Evolutionary conservation across 2,888 invertebrate genomes (phyloP), one percentile per base, ranked within the genome.

Genomic region (Drymonia ruficornis): DNA sequence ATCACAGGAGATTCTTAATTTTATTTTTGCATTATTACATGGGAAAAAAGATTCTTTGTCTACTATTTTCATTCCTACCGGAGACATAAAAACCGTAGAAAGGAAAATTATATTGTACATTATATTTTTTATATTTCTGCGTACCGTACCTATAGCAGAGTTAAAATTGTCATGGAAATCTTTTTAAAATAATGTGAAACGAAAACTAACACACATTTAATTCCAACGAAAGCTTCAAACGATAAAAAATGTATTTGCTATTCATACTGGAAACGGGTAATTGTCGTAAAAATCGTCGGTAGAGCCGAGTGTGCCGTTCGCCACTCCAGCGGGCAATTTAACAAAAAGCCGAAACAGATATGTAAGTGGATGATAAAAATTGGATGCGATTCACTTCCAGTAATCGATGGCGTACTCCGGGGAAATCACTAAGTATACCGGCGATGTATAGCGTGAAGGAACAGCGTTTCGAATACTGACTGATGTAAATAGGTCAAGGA

Each of bases 301-400:
- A 62, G 55, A 73, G 60, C 64, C 58, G 63, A 61, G 55, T 61
- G 67, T 69, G 71, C 74, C 69, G 63, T 68, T 74, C 64, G 59
- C 64, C 66, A 63, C 61, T 67, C 61, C 49, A 67, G 12, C 29
- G 61, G 52, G 75, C 75, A 79, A 83, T 82, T 79, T 79, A 72
- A 76, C 74, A 82, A 80, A 81, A 76, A 80, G 79, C 78, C 72
- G 68, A 72, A 74, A 75, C 76, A 74, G 74, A 72, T 78, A 72
- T 74, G 78, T 78, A 81, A 85, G 80, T 80, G 76, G 80, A 80
- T 83, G 80, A 80, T 87, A 88, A 89, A 89, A 89, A 88, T 87
- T 87, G 83, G 84, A 84, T 81, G 81, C 77, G 76, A 83, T 86
- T 81, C 81, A 76, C 78, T 83, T 72, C 63, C 71, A 65, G 80